Evolutionary conservation across 2,888 invertebrate genomes (phyloP).

Genomic region (Watsonalla binaria): DNA sequence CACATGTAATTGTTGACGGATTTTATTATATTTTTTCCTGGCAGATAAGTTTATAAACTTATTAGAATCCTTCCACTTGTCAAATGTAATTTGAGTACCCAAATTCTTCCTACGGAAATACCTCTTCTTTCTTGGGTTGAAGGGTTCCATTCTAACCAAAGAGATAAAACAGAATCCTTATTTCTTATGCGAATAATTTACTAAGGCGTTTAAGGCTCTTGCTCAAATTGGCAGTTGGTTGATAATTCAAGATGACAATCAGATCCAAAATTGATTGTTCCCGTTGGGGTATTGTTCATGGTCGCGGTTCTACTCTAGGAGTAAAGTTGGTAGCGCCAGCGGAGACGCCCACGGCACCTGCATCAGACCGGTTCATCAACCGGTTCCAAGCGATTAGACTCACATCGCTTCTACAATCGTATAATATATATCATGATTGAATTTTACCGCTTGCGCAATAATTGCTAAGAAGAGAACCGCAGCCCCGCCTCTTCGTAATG

Average conservation of each 20-base stretch:
- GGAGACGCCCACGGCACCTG: slow-evolving; percentile 49
- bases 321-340: slow-evolving; percentile 27
- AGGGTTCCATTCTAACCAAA: no score
- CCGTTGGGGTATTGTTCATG: slow-evolving; percentile 41
- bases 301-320: slow-evolving; percentile 35
- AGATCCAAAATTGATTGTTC: slow-evolving; percentile 28
- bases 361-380: slow-evolving; percentile 50
- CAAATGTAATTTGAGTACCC: slow-evolving; percentile 11
- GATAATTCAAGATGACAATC: slow-evolving; percentile 9
- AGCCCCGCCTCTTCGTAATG: slow-evolving; percentile 18
- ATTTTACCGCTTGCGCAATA: slow-evolving; percentile 60
- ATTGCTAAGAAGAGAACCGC: slow-evolving; percentile 33
- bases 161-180: slow-evolving; percentile 1
- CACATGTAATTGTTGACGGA: slow-evolving; percentile 3
- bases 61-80: slow-evolving; percentile 23
- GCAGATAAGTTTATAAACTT: slow-evolving; percentile 12
- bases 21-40: slow-evolving; percentile 24
- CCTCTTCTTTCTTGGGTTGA: no score
- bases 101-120: slow-evolving; percentile 4
- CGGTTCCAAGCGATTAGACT: slow-evolving; percentile 38
- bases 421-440: slow-evolving; percentile 54
- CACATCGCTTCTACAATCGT: slow-evolving; percentile 30
- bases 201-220: slow-evolving; percentile 28
- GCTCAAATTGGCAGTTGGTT: slow-evolving; percentile 22
- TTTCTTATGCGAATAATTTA: slow-evolving; percentile 21